Evolutionary conservation across 2,888 invertebrate genomes (phyloP), one percentile per base, ranked within the genome.

Genomic region (Athripsodes cinereus): DNA sequence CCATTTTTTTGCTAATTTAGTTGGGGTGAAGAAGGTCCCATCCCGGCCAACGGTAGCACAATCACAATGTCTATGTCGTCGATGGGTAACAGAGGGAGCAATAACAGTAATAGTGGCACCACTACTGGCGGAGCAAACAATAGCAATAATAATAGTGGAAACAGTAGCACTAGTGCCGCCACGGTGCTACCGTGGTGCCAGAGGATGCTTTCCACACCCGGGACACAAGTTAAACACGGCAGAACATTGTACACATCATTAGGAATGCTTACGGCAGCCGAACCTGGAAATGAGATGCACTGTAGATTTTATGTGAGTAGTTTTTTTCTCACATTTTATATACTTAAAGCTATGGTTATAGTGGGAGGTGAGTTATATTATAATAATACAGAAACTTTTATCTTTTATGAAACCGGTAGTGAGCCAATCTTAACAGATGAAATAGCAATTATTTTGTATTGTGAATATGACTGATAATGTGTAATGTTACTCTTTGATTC

Each of bases 221-320:
- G 91, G 16, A 85, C 88, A 3, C 76, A 90, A 55, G 84, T 91
- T 0, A 86, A 86, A 66, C 82, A 85, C 68, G 84, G 82, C 52
- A 85, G 87, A 55, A 87, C 86, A 55, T 70, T 87, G 35, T 94
- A 88, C 73, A 81, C 85, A 64, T 90, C 92, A 0, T 83, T 83
- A 68, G 87, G 92, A 1, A 80, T 88, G 46, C 84, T 87, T 18
- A 94, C 93, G 60, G 90, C 92, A 16, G 96, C 96, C 0, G 87
- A 90, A 68, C 97, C 97, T 1, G 90, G 88, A 13, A 90, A 91
- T 70, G 74, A 81, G 35, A 83, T 85, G 64, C 94, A 96, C 72
- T 78, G 81, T 40, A 75, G 93, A 65, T 96, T 96, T 77, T 88
- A 92, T 79, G 96, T 96, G 74, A 83, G 91, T 26, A 26, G 3